Percentiles rank a stretch among this genome's conserved stretches.
These are phyloP conservation scores for Sebastes trivittatus DNA, from an alignment of 2,797 vertebrate genomes.

Conservation along the genomic window DNA sequence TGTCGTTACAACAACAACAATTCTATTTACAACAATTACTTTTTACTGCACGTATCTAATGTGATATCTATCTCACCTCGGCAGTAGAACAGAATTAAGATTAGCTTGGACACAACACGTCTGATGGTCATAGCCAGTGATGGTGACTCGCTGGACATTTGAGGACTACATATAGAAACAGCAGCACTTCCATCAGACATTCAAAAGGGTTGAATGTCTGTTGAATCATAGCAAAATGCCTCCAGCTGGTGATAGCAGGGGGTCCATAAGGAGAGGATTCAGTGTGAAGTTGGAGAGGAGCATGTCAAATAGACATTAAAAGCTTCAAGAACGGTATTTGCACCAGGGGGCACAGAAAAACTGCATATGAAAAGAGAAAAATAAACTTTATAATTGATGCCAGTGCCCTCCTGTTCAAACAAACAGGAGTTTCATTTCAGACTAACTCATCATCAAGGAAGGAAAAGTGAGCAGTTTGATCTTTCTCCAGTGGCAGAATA, in stretches of 20 bases:
- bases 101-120: neutral
- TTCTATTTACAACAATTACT: neutral
- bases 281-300: constrained; percentile 35
- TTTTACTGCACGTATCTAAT: neutral
- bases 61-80: neutral
- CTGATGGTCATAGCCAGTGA: neutral
- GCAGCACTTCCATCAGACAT: neutral
- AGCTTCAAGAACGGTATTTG: constrained; percentile 24
- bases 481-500: neutral
- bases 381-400: constrained; percentile 41
- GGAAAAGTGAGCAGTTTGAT: constrained; percentile 28
- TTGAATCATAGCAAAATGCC: constrained; percentile 36
- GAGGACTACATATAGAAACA: neutral
- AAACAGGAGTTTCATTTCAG: constrained; percentile 49
- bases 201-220: constrained; percentile 1
- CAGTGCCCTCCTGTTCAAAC: constrained; percentile 41
- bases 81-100: neutral
- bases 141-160: neutral
- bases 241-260: constrained; percentile 44
- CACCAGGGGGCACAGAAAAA: constrained; percentile 29
- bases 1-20: too few relatives aligned
- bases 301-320: constrained; percentile 62
- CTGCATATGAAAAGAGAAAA: constrained; percentile 2
- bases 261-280: constrained; percentile 33
- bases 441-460: constrained; percentile 21